Percentiles rank a stretch among this genome's conserved stretches.
Evolutionary conservation across 2,113 vertebrate genomes (phyloP).

Genomic region (Epinephelus cyanopodus): DNA sequence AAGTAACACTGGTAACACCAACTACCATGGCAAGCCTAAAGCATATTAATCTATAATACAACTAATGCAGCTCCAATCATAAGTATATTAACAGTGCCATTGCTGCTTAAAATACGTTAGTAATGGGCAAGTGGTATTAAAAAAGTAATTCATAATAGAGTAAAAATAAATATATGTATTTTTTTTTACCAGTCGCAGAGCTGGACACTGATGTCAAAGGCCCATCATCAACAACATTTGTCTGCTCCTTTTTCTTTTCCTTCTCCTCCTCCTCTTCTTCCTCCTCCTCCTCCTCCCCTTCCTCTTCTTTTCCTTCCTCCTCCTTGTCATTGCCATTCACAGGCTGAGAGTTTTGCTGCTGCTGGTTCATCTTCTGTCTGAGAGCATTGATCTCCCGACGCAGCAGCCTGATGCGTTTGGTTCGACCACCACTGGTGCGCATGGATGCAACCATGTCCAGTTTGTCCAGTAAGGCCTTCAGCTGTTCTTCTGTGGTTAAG

Average conservation of each 20-base stretch:
- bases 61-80: no score
- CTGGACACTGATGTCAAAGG: slow-evolving; percentile 60
- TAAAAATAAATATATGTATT: background rate
- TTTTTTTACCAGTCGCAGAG: slow-evolving; percentile 63
- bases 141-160: no score
- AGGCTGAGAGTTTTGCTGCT: slow-evolving; percentile 82
- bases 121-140: background rate
- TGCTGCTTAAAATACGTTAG: background rate
- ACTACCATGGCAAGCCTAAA: no score
- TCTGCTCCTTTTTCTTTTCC: slow-evolving; percentile 55
- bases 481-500: slow-evolving; percentile 90
- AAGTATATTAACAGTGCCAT: background rate
- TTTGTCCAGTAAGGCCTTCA: slow-evolving; percentile 96
- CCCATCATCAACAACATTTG: slow-evolving; percentile 47
- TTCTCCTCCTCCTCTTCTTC: slow-evolving; percentile 54
- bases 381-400: slow-evolving; percentile 93
- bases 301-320: slow-evolving; percentile 63
- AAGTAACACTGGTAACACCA: no score
- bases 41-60: background rate
- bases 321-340: slow-evolving; percentile 80
- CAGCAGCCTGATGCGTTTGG: slow-evolving; percentile 92
- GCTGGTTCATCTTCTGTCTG: slow-evolving; percentile 90
- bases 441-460: slow-evolving; percentile 92
- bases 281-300: slow-evolving; percentile 65
- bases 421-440: slow-evolving; percentile 93